Conservation (phyloP, 1,140 invertebrate genomes). For the Lordiphosa clarofinis region DNA sequence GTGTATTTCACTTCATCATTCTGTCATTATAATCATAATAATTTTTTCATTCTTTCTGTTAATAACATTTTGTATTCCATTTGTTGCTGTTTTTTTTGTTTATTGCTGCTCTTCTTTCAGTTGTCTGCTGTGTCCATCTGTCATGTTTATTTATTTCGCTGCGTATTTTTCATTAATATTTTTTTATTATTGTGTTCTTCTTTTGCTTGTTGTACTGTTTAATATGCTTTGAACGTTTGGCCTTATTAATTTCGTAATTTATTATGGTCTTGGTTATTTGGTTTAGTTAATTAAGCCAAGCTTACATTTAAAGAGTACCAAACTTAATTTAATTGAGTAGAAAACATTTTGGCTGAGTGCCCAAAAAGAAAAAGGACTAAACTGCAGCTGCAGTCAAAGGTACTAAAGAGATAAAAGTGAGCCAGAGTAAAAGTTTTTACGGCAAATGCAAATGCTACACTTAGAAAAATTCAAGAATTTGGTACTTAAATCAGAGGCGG, state of each 20-base stretch:
- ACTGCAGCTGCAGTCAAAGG: too few species aligned
- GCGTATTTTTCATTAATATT: conserved; percentile 24
- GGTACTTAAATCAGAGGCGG: too few species aligned
- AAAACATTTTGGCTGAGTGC: conserved; percentile 18
- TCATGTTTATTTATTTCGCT: conserved; percentile 64
- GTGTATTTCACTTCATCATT: too few species aligned
- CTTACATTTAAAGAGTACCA: conserved; percentile 17
- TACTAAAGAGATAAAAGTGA: conserved; percentile 3
- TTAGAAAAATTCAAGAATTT: too few species aligned
- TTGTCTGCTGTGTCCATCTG: conserved; percentile 37
- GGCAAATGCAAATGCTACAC: too few species aligned
- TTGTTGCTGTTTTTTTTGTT: conserved; percentile 31
- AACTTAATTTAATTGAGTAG: conserved; percentile 29
- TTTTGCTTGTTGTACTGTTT: conserved; percentile 17
- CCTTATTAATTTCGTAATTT: conserved; percentile 48
- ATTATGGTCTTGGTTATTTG: conserved; percentile 45
- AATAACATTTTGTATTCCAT: conserved; percentile 29
- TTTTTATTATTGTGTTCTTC: conserved; percentile 22
- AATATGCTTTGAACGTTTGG: conserved; percentile 57
- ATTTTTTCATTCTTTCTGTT: conserved; percentile 35
- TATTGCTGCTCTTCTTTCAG: conserved; percentile 15
- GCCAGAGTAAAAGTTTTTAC: background rate
- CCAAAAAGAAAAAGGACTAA: conserved; percentile 10
- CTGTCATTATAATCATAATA: conserved; percentile 30
- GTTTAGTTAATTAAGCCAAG: conserved; percentile 56